Evolutionary conservation across 2,888 invertebrate genomes (phyloP).

Genomic region (Oligia strigilis): DNA sequence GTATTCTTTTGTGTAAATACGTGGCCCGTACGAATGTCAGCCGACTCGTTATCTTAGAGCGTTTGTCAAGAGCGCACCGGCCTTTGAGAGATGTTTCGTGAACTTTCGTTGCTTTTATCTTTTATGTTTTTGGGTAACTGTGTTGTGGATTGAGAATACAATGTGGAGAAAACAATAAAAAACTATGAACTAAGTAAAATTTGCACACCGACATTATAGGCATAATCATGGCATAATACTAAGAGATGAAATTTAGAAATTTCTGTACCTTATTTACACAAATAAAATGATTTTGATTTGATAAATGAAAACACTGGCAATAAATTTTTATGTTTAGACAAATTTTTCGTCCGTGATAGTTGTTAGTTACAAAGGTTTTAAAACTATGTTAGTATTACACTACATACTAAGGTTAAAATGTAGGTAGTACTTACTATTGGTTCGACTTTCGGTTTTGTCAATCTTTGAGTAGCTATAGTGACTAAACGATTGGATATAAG

Average conservation of each 20-base stretch:
- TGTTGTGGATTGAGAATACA: conserved; percentile 3
- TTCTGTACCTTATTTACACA: no score
- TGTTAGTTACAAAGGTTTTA: no score
- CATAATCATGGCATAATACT: no score
- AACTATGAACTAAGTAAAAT: no score
- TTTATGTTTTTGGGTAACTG: conserved; percentile 11
- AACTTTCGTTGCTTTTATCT: conserved; percentile 21
- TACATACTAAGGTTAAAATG: no score
- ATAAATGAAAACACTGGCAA: background rate
- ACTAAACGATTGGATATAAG: background rate
- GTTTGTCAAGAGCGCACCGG: conserved; percentile 52
- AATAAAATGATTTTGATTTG: no score
- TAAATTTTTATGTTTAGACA: no score
- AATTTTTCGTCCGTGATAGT: no score
- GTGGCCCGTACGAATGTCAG: conserved; percentile 33
- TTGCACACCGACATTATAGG: no score
- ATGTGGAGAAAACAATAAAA: background rate
- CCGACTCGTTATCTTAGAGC: conserved; percentile 65
- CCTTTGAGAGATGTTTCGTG: conserved; percentile 42
- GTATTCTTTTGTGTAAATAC: conserved; percentile 50
- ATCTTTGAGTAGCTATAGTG: background rate
- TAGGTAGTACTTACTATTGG: no score
- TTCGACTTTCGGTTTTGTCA: background rate
- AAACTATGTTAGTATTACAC: no score
- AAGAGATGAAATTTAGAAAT: no score